Conservation (phyloP, 2,113 vertebrate species). For the Xerus inauris region DNA sequence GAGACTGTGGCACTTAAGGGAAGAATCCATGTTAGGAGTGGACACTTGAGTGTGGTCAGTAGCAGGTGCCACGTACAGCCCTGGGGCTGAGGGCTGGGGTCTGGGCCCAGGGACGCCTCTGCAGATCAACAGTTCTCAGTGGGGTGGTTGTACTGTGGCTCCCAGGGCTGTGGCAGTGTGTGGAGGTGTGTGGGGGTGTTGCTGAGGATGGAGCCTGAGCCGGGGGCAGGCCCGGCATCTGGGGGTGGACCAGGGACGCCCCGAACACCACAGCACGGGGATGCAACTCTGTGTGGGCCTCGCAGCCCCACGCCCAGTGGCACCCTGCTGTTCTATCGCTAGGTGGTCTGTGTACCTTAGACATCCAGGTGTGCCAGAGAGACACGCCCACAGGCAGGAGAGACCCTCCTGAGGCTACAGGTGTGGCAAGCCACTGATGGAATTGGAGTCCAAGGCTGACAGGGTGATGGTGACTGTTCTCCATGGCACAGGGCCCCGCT, state of each 20-base stretch:
- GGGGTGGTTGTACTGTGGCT: too few relatives aligned
- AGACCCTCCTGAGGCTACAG: neutral
- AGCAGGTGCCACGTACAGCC: neutral
- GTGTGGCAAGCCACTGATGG: neutral
- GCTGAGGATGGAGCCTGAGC: too few relatives aligned
- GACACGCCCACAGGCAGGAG: neutral
- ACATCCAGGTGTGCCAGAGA: neutral
- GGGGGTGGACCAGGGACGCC: neutral
- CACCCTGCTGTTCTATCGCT: neutral
- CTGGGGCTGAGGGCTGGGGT: neutral
- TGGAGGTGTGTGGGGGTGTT: too few relatives aligned
- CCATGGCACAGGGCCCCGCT: neutral
- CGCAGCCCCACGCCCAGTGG: too few relatives aligned
- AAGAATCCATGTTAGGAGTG: neutral
- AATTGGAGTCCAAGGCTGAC: neutral
- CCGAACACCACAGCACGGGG: rapidly evolving
- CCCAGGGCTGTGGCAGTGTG: too few relatives aligned
- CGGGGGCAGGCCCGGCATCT: too few relatives aligned
- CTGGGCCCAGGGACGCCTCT: neutral
- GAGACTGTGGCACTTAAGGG: neutral
- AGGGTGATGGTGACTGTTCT: neutral
- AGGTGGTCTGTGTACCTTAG: neutral
- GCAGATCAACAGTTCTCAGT: too few relatives aligned
- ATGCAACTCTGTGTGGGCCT: neutral
- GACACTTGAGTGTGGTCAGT: neutral